Percentiles rank a stretch among this genome's conserved stretches.
Conservation (phyloP, 2,888 invertebrate species). For the Drosophila antonietae region DNA sequence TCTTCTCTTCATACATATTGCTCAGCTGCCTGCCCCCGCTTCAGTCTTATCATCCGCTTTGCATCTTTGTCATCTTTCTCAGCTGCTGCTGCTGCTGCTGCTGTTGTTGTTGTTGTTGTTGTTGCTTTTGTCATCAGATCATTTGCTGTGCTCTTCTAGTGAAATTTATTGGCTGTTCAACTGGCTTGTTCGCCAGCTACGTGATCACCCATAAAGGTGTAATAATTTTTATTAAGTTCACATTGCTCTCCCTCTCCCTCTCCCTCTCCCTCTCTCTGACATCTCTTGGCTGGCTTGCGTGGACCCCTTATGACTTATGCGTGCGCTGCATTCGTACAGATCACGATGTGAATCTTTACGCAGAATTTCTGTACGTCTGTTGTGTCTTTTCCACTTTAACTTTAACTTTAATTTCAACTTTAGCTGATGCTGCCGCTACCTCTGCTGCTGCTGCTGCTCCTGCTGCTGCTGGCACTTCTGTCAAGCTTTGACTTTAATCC, state of each 20-base stretch:
- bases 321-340: conserved; percentile 65
- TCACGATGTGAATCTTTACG: conserved; percentile 70
- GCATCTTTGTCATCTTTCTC: conserved; percentile 60
- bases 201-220: conserved; percentile 84
- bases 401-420: conserved; percentile 24
- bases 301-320: conserved; percentile 69
- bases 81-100: conserved; percentile 46
- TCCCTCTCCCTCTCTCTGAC: neutral
- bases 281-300: conserved; percentile 3
- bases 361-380: conserved; percentile 50
- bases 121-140: conserved; percentile 54
- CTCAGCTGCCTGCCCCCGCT: conserved; percentile 8
- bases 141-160: conserved; percentile 69
- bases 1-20: neutral
- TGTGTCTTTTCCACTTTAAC: conserved; percentile 7
- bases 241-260: conserved; percentile 19
- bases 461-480: conserved; percentile 11
- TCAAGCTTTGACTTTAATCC: conserved; percentile 50
- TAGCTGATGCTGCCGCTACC: conserved; percentile 12
- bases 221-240: conserved; percentile 83
- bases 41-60: conserved; percentile 43
- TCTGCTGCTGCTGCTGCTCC: conserved; percentile 7
- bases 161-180: conserved; percentile 70
- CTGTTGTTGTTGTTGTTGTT: no score
- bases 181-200: conserved; percentile 70